A percentile compares a stretch with the other conserved stretches of the same genome.
These are phyloP conservation scores for Stictocephala bisonia DNA, from an alignment of 2,888 invertebrate species.

Conservation along the genomic window DNA sequence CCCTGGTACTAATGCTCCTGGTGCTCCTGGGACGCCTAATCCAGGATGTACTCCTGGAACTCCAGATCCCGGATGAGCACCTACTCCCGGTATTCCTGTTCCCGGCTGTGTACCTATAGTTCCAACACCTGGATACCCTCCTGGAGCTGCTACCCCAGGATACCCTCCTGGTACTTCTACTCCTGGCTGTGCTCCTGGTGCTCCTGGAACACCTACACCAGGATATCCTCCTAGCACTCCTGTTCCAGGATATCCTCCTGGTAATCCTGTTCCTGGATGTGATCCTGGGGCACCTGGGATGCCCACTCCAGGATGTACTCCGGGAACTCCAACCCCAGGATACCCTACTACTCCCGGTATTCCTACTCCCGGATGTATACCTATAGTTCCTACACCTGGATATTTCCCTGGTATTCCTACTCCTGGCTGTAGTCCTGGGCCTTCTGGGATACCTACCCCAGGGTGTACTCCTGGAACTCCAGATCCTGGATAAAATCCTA, in stretches of 20 bases:
- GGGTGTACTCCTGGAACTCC: constrained; percentile 28
- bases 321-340: constrained; percentile 8
- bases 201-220: constrained; percentile 41
- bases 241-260: neutral
- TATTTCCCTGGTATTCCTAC: constrained; percentile 16
- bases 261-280: constrained; percentile 43
- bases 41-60: constrained; percentile 46
- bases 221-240: constrained; percentile 33
- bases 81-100: no score
- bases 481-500: constrained; percentile 5
- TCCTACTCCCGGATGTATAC: neutral
- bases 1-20: constrained; percentile 26
- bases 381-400: constrained; percentile 16
- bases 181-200: constrained; percentile 48
- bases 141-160: no score
- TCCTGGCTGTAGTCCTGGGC: no score
- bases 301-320: constrained; percentile 46
- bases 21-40: constrained; percentile 19
- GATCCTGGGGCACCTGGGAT: constrained; percentile 10
- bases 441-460: constrained; percentile 4
- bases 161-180: constrained; percentile 11
- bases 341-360: constrained; percentile 3
- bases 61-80: no score
- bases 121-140: no score
- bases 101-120: no score